phyloP scores from a whole-genome alignment of 2,113 vertebrate genomes.

The Ia io region DNA sequence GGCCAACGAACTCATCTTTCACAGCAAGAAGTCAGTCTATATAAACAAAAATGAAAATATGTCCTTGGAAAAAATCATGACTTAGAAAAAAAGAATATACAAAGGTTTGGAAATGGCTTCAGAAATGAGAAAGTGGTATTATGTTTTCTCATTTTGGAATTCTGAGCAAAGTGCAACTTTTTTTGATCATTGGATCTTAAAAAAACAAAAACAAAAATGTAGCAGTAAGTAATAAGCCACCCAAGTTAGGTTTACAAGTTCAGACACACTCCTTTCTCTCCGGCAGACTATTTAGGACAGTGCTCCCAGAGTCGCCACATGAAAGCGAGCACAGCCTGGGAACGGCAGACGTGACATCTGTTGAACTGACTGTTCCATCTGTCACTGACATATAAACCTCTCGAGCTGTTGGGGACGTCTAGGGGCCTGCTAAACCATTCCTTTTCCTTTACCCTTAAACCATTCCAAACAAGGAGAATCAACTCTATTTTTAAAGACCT shows the following conservation, averaged over 20 bases:
- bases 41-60: no score
- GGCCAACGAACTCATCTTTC: no score
- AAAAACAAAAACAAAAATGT: background rate
- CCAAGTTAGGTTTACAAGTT: background rate
- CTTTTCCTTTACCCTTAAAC: conserved; percentile 7
- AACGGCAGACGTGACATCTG: background rate
- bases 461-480: background rate
- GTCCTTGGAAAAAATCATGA: no score
- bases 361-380: background rate
- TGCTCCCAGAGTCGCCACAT: conserved; percentile 25
- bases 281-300: background rate
- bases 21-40: no score
- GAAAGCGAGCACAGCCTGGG: conserved; percentile 7
- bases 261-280: background rate
- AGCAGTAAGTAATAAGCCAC: background rate
- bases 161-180: background rate
- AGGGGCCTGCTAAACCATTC: background rate
- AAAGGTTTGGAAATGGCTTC: conserved; percentile 11
- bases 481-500: conserved; percentile 5
- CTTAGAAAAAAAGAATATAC: background rate
- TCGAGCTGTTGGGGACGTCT: background rate
- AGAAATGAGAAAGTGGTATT: background rate
- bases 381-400: conserved; percentile 42
- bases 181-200: background rate
- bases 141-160: background rate